Base-by-base conservation (phyloP, 2,113 vertebrate genomes). In the Indri indri region DNA sequence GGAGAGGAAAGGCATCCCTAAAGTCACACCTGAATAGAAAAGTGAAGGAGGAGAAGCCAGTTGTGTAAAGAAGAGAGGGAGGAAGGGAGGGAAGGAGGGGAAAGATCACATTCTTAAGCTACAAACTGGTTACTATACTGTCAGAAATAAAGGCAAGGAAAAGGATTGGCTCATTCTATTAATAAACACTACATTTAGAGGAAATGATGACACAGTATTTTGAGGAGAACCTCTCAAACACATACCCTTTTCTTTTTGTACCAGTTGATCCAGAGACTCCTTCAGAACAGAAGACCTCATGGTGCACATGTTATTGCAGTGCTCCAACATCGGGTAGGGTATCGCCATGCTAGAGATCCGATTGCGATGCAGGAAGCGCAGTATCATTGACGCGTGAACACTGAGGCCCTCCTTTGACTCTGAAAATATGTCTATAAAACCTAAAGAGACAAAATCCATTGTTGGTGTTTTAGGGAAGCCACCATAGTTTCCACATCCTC, bases 381-480 rank as follows among this genome's bases (percentile, higher is more conserved):
- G 98, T 79, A 99, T 99, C 99, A 99, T 99, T 2, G 99, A 99
- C 10, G 99, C 99, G 4, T 99, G 99, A 11, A 98, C 98, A 81
- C 98, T 99, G 70, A 99, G 98, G 50, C 99, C 98, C 94, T 99
- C 99, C 95, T 99, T 99, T 0, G 99, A 99, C 94, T 99, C 99
- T 8, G 99, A 99, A 98, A 99, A 99, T 95, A 99, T 99, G 97
- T 99, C 99, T 89, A 99, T 99, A 96, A 99, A 99, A 95, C 99
- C 99, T 99, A 34, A 63, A 54, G 16, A 68, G 95, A 97, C 20
- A 98, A 65, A 91, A 94, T 37, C 30, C 73, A 84, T 71, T 37
- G 83, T 63, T 89, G 42, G 34, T 80, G 3, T 91, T 88, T 90
- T 71, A 0, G 2, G 68, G 73, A 96, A 59, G 63, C 16, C 68